phyloP scores from a whole-genome alignment of 2,797 vertebrate genomes.

The Lepidocolaptes lacrymiger region DNA sequence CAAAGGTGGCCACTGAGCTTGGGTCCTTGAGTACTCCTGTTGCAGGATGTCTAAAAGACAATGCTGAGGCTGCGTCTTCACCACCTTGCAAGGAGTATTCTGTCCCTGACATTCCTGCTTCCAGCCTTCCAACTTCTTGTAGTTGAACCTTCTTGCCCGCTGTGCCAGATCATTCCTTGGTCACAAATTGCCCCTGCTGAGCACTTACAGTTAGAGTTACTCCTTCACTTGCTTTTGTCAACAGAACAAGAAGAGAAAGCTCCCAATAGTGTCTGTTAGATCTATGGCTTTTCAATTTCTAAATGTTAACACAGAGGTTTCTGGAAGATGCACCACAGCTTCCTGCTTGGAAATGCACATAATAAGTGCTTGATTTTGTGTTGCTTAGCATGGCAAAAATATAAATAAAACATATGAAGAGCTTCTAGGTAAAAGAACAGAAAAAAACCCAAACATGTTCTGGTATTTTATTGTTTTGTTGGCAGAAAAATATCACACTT shows the following conservation, averaged over 20 bases:
- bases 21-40: fast-evolving
- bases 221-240: background rate
- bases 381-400: background rate
- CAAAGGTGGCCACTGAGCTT: background rate
- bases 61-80: background rate
- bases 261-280: background rate
- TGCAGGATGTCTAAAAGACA: background rate
- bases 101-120: background rate
- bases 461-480: background rate
- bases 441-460: background rate
- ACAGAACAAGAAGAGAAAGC: background rate
- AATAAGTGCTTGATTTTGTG: slow-evolving; percentile 8
- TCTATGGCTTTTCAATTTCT: background rate
- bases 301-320: background rate
- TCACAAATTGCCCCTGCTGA: background rate
- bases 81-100: background rate
- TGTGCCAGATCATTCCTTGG: background rate
- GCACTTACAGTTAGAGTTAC: background rate
- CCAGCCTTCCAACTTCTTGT: background rate
- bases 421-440: slow-evolving; percentile 12
- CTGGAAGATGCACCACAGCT: background rate
- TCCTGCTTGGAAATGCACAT: slow-evolving; percentile 27
- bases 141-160: background rate
- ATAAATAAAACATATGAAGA: slow-evolving; percentile 52
- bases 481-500: background rate